Base-by-base conservation (phyloP, 2,113 vertebrate species). In the Sterna hirundo region DNA sequence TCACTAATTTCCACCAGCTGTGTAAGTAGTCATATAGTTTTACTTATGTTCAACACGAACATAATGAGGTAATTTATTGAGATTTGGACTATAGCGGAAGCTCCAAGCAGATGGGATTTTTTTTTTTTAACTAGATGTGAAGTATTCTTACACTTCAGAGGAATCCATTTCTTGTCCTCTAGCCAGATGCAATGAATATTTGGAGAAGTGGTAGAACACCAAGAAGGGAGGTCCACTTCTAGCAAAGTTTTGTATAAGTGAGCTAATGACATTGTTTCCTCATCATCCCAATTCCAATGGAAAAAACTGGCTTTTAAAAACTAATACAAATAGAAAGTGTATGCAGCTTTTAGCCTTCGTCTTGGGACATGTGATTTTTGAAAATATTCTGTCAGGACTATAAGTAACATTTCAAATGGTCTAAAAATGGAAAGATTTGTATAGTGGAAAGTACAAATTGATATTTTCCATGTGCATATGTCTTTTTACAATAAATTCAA, bases 61-160 rank as follows among this genome's bases (percentile, higher is more conserved):
- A 65, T 86, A 86, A 92, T 79, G 76, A 91, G 74, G 52, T 60
- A 75, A 71, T 86, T 92, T 94, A 42, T 64, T 78, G 51, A 88
- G 69, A 93, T 68, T 0, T 3, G 1, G 27, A 15, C 25, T 91
- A 36, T 11, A 83, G 72, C 0, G 0, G 86, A 92, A 90, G 64
- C 15, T 86, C 26, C 47, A 83, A 92, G 42, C 64, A 94, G 46
- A 83, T 58, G 60, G 26, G 9, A 34, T 75, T 40, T 34, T 25
- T 75, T 44, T 61, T 46, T 82, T 70, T 32, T 0, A 70, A 92
- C 46, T 91, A 75, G 42, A 64, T 94, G 23, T 58, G 54, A 95
- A 90, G 93, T 86, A 83, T 68, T 79, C 47, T 78, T 92, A 57
- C 47, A 55, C 40, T 88, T 88, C 76, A 89, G 83, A 57, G 46